Conservation (phyloP, 2,113 vertebrate species). For the Felis catus region DNA sequence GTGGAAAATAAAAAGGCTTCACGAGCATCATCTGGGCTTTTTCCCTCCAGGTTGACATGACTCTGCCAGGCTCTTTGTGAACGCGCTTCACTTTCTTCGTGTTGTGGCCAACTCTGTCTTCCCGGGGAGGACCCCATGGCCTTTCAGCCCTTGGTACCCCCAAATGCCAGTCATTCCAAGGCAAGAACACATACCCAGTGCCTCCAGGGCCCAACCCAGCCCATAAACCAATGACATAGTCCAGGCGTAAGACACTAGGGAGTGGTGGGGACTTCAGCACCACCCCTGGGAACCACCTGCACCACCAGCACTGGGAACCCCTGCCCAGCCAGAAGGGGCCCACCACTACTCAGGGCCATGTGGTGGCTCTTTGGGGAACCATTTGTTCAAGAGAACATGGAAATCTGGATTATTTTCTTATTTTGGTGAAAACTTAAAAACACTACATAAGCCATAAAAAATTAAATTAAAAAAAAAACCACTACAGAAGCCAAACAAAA, state of each 20-base stretch:
- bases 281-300: no score
- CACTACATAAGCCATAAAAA: not conserved
- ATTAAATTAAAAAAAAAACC: no score
- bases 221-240: rapidly evolving
- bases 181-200: not conserved
- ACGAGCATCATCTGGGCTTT: conserved; percentile 4
- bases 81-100: not conserved
- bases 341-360: not conserved
- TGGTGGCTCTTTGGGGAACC: not conserved
- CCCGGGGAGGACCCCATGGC: not conserved
- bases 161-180: not conserved
- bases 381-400: not conserved
- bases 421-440: not conserved
- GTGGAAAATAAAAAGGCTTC: conserved; percentile 79
- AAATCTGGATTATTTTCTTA: not conserved
- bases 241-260: no score
- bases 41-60: rapidly evolving
- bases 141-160: not conserved
- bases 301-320: no score
- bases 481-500: not conserved
- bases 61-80: not conserved
- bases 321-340: not conserved
- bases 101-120: not conserved
- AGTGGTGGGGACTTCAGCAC: not conserved
- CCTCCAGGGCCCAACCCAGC: not conserved